Conservation (phyloP, 2,888 invertebrate species). For the Pasiphila rectangulata region DNA sequence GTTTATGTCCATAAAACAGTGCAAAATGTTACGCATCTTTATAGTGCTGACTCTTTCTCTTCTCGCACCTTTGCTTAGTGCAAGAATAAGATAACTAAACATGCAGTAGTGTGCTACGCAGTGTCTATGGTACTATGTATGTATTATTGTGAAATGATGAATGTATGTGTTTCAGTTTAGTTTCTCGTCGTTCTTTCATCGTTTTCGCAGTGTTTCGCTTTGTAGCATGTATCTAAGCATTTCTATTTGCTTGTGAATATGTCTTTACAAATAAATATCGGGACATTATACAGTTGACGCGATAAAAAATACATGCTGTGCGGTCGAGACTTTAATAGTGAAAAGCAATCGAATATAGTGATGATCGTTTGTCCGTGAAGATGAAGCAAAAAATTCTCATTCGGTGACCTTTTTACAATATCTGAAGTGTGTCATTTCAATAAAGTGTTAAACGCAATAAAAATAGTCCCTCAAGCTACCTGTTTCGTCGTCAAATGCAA, state of each 20-base stretch:
- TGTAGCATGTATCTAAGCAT: conserved; percentile 43
- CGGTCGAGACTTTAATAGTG: neutral
- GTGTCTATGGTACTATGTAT: neutral
- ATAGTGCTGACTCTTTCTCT: neutral
- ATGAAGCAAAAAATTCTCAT: conserved; percentile 61
- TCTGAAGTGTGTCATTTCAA: conserved; percentile 57
- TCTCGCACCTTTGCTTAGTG: neutral
- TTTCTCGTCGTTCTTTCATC: conserved; percentile 56
- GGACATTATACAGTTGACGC: neutral
- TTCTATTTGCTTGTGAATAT: conserved; percentile 42
- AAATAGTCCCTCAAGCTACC: conserved; percentile 48
- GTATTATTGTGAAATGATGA: conserved; percentile 5
- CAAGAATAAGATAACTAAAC: conserved; percentile 12
- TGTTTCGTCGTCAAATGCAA: conserved; percentile 55
- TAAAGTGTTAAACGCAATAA: conserved; percentile 48
- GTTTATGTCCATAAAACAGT: conserved; percentile 4
- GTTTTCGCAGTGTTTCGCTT: conserved; percentile 64
- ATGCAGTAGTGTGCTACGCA: too few species aligned
- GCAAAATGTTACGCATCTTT: neutral
- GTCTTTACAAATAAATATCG: conserved; percentile 15
- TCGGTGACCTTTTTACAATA: conserved; percentile 68
- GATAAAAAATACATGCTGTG: neutral
- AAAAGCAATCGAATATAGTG: conserved; percentile 24
- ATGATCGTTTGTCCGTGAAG: conserved; percentile 35
- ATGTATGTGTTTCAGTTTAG: conserved; percentile 18